Evolutionary conservation across 1,140 invertebrate species (phyloP), one percentile per base, ranked within the genome.

Genomic region (Megalonaias nervosa): DNA sequence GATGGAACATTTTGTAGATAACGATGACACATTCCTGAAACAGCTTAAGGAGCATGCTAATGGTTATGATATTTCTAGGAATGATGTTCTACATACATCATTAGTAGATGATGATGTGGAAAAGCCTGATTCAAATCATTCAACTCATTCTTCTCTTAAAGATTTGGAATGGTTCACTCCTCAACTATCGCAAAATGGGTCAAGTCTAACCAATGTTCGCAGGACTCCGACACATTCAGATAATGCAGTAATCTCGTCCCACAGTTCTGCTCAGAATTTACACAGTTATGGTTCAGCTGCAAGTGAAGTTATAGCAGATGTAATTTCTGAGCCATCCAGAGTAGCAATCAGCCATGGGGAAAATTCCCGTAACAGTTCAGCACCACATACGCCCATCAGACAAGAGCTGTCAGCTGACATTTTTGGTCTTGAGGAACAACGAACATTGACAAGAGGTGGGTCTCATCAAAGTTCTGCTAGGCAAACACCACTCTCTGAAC

Each of bases 81-180:
- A 60, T 21, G 13, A 71, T 66, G 70, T 57, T 60, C 71, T 71
- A 21, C 61, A 77, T 65, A 67, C 66, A 14, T 78, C 68, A 69
- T 31, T 84, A 23, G 60, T 82, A 13, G 82, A 84, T 57, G 82
- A 81, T 80, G 78, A 80, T 23, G 75, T 84, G 26, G 82, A 84
- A 71, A 74, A 73, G 23, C 62, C 23, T 68, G 58, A 72, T 21
- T 73, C 76, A 16, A 65, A 59, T 38, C 21, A 48, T 17, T 75
- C 75, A 21, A 19, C 16, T 21, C 65, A 26, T 48, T 69, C 64
- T 62, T 56, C 60, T 38, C 31, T 31, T 55, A 62, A 57, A 26
- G 68, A 71, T 23, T 21, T 64, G 48, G 64, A 71, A 55, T 17
- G 71, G n/a, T 62, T 6, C 38, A 48, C 38, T 48, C 38, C 9